Base-by-base conservation (phyloP, 2,888 invertebrate genomes). In the Drosophila kuntzei region DNA sequence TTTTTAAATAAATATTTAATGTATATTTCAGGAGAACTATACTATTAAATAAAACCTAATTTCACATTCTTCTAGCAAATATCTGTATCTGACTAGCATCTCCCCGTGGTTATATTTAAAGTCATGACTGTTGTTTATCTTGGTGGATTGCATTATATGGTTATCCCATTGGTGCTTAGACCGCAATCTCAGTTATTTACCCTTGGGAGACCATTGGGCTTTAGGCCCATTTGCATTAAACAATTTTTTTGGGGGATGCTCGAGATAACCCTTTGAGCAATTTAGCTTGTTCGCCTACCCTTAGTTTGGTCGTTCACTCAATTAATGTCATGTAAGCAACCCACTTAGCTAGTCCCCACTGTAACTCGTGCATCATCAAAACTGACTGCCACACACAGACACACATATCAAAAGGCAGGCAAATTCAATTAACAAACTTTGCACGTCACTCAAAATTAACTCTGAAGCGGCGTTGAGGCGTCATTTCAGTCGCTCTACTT, bases 301-400 rank as follows among this genome's bases (percentile, higher is more conserved):
- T 5, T 46, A 16, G 36, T 53, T 60, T 63, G 73, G 49, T 50
- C 70, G 63, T 39, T 76, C 72, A 71, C 83, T 77, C 89, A 83
- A 83, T 83, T 88, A 88, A 88, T 83, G 89, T 88, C 83, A 86
- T 88, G 89, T 88, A 82, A 88, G 87, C 89, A 83, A 88, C 89
- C 89, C 83, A 84, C 83, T 84, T 84, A 84, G 89, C 69, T 63
- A 72, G 87, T 86, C 71, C 74, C 81, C 89, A 88, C 83, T 83
- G 83, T 83, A 79, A 58, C 75, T 68, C 79, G 63, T 71, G 76
- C 76, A 74, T 60, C 65, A 76, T 73, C 76, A 78, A 78, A 65
- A 77, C 72, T 51, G 77, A 66, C 72, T 65, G 72, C 36, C 60
- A 12, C 34, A 59, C 58, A 62, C 66, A 68, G 51, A 64, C 36